phyloP scores from a whole-genome alignment of 2,113 vertebrate species.

The Oryzias celebensis region DNA sequence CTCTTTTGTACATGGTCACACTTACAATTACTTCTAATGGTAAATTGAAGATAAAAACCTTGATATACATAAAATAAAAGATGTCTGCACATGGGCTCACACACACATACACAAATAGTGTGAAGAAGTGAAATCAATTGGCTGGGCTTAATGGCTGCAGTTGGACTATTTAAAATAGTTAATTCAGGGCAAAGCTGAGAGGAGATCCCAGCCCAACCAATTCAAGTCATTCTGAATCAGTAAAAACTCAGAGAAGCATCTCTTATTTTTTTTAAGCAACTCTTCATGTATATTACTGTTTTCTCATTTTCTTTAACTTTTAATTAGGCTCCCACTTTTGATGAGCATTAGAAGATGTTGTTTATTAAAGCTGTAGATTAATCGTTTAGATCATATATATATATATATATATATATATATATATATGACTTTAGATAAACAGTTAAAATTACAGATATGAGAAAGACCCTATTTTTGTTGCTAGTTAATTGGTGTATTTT shows the following conservation, averaged over 20 bases:
- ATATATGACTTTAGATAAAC: too few relatives aligned
- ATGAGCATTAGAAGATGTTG: too few relatives aligned
- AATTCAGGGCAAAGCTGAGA: constrained; percentile 51
- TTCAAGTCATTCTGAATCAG: constrained; percentile 40
- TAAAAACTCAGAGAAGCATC: constrained; percentile 44
- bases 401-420: too few relatives aligned
- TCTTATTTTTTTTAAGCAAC: constrained; percentile 28
- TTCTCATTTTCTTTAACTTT: constrained; percentile 17
- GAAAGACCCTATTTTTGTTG: too few relatives aligned
- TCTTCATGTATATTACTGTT: constrained; percentile 43
- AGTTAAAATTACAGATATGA: too few relatives aligned
- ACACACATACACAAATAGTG: constrained; percentile 21
- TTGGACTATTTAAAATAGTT: constrained; percentile 57
- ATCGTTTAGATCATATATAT: too few relatives aligned
- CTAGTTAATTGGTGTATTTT: too few relatives aligned
- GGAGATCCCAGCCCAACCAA: constrained; percentile 49
- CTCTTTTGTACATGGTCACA: constrained; percentile 13
- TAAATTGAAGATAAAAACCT: constrained; percentile 19
- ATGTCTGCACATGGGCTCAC: background rate
- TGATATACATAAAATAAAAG: constrained; percentile 31
- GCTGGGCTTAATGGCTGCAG: constrained; percentile 54
- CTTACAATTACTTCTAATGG: constrained; percentile 12
- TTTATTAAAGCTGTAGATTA: too few relatives aligned
- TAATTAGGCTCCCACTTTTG: background rate
- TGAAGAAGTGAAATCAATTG: constrained; percentile 54